A percentile compares a stretch with the other conserved stretches of the same genome.
These are phyloP conservation scores for Silurus meridionalis DNA, from an alignment of 2,113 vertebrate species.

Conservation along the genomic window DNA sequence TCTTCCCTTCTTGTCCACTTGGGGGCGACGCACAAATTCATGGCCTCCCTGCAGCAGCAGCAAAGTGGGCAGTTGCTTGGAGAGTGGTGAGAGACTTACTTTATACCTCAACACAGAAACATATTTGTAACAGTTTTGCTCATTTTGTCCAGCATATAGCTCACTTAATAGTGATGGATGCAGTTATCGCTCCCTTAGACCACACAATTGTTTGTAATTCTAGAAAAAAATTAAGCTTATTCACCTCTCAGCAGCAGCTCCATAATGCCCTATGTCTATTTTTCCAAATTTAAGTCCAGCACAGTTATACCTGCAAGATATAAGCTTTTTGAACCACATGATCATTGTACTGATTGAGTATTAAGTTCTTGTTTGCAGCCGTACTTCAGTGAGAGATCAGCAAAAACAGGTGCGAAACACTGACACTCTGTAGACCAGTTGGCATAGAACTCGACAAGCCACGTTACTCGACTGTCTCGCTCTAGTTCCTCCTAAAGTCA, in stretches of 20 bases:
- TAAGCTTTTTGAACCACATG: too few species aligned
- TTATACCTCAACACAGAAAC: conserved; percentile 76
- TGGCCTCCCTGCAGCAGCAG: conserved; percentile 86
- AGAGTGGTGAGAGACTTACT: conserved; percentile 87
- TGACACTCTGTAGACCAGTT: conserved; percentile 97
- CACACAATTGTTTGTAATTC: background rate
- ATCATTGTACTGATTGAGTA: background rate
- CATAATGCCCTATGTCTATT: conserved; percentile 90
- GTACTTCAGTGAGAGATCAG: conserved; percentile 91
- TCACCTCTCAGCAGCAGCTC: conserved; percentile 83
- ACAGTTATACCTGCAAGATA: conserved; percentile 83
- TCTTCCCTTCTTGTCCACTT: conserved; percentile 84
- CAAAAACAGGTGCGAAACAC: conserved; percentile 89
- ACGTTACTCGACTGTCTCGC: conserved; percentile 81
- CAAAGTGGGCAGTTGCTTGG: conserved; percentile 91
- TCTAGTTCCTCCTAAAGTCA: conserved; percentile 85
- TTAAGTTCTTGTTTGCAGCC: background rate
- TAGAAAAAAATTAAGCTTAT: background rate
- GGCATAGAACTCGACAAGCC: conserved; percentile 95
- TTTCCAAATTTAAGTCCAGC: conserved; percentile 89
- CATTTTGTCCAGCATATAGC: background rate
- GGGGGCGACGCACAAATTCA: conserved; percentile 85
- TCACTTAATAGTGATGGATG: background rate
- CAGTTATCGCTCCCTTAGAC: background rate
- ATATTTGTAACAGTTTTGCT: background rate